Conservation (phyloP, 1,140 invertebrate genomes). For the Phymorhynchus buccinoides region DNA sequence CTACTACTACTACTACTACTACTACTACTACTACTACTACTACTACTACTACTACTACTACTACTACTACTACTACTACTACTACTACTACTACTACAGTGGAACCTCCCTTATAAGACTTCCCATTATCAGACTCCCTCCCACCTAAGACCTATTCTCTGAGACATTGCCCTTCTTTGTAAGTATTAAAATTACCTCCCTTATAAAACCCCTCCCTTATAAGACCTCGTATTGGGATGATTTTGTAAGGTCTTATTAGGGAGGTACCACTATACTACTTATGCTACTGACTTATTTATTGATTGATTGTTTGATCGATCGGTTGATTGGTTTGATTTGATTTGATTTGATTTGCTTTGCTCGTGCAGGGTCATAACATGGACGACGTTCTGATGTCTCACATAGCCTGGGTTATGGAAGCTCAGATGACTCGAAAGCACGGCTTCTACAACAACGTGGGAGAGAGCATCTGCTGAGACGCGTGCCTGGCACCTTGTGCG, state of each 20-base stretch:
- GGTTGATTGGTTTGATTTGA: background rate
- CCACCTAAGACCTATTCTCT: too few relatives aligned
- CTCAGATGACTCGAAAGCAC: conserved; percentile 62
- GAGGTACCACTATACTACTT: background rate
- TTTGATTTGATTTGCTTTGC: too few relatives aligned
- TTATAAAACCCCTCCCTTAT: too few relatives aligned
- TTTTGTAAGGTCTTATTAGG: too few relatives aligned
- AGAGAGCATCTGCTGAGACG: conserved; percentile 59
- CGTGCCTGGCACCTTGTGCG: too few relatives aligned
- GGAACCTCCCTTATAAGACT: too few relatives aligned
- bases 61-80: background rate
- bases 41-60: background rate
- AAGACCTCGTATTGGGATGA: too few relatives aligned
- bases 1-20: too few relatives aligned
- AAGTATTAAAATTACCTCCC: too few relatives aligned
- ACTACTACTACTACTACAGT: background rate
- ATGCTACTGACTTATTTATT: background rate
- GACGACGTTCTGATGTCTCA: conserved; percentile 69
- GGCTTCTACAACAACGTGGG: conserved; percentile 59
- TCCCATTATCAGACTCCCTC: too few relatives aligned
- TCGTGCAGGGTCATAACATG: conserved; percentile 65
- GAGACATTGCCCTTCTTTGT: too few relatives aligned
- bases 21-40: conserved; percentile 27
- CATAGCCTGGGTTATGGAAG: conserved; percentile 65
- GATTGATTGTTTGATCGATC: background rate